Evolutionary conservation across 2,888 invertebrate species (phyloP), one percentile per base, ranked within the genome.

Genomic region (Atrina japonica): DNA sequence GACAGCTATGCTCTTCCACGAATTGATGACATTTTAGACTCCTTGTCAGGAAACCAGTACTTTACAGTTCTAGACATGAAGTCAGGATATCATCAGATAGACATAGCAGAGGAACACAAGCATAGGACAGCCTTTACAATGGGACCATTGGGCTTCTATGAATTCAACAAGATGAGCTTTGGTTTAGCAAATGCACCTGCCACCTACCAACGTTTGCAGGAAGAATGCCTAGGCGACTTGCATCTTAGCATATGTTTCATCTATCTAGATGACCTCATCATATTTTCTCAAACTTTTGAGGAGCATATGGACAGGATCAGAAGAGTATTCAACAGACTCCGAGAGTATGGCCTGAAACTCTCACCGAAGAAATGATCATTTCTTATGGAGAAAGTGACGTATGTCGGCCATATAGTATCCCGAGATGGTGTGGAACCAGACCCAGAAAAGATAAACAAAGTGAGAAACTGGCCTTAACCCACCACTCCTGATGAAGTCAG

Each of bases 241-340:
- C n/a, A n/a, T n/a, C n/a, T n/a, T n/a, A n/a, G n/a, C n/a, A n/a
- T n/a, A n/a, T n/a, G n/a, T n/a, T n/a, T n/a, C n/a, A n/a, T n/a
- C n/a, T n/a, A n/a, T n/a, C n/a, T n/a, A n/a, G n/a, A n/a, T n/a
- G n/a, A n/a, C n/a, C n/a, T n/a, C n/a, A n/a, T n/a, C n/a, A n/a
- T n/a, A n/a, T n/a, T n/a, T n/a, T 50, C 9, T 76, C 16, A 64
- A 66, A 40, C 65, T 75, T 45, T 30, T 76, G 18, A n/a, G n/a
- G n/a, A n/a, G n/a, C n/a, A n/a, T 45, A 21, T 69, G n/a, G 59
- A 53, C 21, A 65, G 72, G 9, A 25, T 77, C 45, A 23, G 30
- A 2, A 16, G 3, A 16, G 72, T 76, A 16, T 61, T 77, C 21
- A 29, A 47, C n/a, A 41, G 63, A 23, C 25, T 72, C 2, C 16